Evolutionary conservation across 2,113 vertebrate genomes (phyloP), one percentile per base, ranked within the genome.

Genomic region (Oreotrochilus melanogaster): DNA sequence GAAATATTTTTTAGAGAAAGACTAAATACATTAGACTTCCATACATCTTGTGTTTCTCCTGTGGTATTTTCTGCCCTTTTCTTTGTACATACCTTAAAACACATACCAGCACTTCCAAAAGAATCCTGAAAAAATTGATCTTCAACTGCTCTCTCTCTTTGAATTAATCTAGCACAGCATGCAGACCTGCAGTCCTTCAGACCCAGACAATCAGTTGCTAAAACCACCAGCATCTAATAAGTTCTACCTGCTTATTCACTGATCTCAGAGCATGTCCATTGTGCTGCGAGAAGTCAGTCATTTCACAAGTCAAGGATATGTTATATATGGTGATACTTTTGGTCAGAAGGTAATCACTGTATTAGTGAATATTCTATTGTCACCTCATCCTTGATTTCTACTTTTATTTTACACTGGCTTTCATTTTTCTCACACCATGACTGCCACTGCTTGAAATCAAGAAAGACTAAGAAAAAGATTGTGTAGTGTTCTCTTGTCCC

Each of bases 401-500:
- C 27, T 65, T 51, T 31, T 18, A 72, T 86, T 74, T 84, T 64
- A 48, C 39, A 33, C 35, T 17, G 33, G 8, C 10, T 71, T 91
- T 31, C 21, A 9, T 37, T 80, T 54, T 67, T 58, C 61, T 65
- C 31, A 30, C 2, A 7, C 21, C 19, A 14, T 25, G 58, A 12
- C 33, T 6, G 5, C 5, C 35, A 62, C 23, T 12, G 5, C 14
- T 33, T 67, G 22, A 86, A 10, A 25, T 72, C 16, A 67, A 50
- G 43, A 11, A 50, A 57, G 57, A 45, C 16, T 28, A 76, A 54
- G 67, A 56, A 57, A 33, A 25, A 56, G 66, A 11, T 42, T 58
- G 8, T 73, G 84, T 86, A 81, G 98, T 2, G 51, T 97, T 80
- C 99, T 97, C 66, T 93, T 84, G 48, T 98, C 97, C 98, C 98